A percentile compares a stretch with the other conserved stretches of the same genome.
phyloP scores from a whole-genome alignment of 1,140 invertebrate species.

The Scaptomyza hsui region DNA sequence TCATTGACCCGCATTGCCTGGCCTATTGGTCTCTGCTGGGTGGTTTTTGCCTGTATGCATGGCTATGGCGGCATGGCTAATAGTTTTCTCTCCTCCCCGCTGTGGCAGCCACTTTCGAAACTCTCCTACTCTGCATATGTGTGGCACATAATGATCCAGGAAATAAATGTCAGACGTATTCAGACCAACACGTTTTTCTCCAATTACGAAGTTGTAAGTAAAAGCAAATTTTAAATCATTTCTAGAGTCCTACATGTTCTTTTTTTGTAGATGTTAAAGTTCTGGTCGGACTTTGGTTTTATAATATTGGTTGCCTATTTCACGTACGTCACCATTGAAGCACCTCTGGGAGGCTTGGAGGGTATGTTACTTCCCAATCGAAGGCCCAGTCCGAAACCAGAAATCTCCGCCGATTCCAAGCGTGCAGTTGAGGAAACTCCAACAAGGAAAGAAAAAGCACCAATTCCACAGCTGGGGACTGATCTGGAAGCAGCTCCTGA shows the following conservation, averaged over 20 bases:
- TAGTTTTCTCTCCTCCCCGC: conserved; percentile 84
- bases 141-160: conserved; percentile 82
- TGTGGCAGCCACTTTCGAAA: conserved; percentile 85
- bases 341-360: conserved; percentile 34
- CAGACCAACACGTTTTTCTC: conserved; percentile 51
- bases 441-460: no score
- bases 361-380: not conserved
- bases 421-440: no score
- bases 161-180: conserved; percentile 41
- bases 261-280: conserved; percentile 43
- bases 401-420: no score
- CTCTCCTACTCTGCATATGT: conserved; percentile 85
- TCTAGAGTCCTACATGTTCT: not conserved
- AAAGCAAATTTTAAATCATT: no score
- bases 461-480: no score
- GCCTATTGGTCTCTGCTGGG: conserved; percentile 87
- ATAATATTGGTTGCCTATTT: conserved; percentile 52
- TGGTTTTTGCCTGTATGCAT: conserved; percentile 88
- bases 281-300: conserved; percentile 64
- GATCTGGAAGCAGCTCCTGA: no score
- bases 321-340: conserved; percentile 53
- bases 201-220: conserved; percentile 64
- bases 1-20: conserved; percentile 87
- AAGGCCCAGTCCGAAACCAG: not conserved
- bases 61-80: conserved; percentile 87